Conservation (phyloP, 1,140 invertebrate species). For the Tribolium castaneum region DNA sequence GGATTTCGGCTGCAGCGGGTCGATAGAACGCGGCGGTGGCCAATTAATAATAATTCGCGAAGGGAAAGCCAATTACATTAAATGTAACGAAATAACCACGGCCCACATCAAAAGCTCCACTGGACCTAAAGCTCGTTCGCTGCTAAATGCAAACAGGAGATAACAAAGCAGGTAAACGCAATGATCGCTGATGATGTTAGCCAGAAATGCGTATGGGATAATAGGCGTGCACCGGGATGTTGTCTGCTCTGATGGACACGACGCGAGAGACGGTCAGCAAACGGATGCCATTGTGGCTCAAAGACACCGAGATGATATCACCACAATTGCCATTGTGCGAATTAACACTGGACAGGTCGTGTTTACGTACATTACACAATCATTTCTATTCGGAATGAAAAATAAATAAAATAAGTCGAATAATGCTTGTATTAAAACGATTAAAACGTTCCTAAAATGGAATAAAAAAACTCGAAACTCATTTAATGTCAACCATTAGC, state of each 20-base stretch:
- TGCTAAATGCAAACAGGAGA: constrained; percentile 13
- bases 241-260: constrained; percentile 14
- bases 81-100: constrained; percentile 30
- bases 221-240: constrained; percentile 4
- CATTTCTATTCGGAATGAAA: no score
- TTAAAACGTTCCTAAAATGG: no score
- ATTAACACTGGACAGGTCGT: not conserved
- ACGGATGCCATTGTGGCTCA: not conserved
- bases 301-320: not conserved
- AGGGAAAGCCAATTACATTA: constrained; percentile 29
- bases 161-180: constrained; percentile 29
- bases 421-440: no score
- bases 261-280: not conserved
- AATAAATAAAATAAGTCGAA: no score
- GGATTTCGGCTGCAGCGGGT: not conserved
- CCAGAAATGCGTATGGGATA: constrained; percentile 23
- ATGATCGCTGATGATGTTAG: constrained; percentile 5
- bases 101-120: constrained; percentile 32
- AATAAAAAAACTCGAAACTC: no score
- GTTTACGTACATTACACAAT: not conserved
- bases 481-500: no score
- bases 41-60: constrained; percentile 15
- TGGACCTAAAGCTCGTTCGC: constrained; percentile 20
- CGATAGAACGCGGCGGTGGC: not conserved
- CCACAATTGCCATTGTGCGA: not conserved